These are phyloP conservation scores for Cichlasoma orientale DNA, from an alignment of 2,797 vertebrate species.

Conservation along the genomic window DNA sequence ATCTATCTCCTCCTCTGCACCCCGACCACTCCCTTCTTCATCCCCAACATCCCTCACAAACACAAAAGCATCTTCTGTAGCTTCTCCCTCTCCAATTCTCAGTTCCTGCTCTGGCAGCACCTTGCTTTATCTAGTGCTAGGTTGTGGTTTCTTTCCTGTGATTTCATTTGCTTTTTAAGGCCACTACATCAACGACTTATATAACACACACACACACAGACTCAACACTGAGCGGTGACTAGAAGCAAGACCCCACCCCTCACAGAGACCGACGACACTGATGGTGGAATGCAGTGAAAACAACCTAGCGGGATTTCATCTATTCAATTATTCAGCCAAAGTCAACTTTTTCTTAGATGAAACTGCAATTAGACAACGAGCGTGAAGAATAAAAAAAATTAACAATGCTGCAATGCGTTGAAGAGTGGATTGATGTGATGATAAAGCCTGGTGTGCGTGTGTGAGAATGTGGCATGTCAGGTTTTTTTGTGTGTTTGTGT, in stretches of 20 bases:
- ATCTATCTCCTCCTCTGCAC: conserved; percentile 57
- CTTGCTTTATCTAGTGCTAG: not conserved
- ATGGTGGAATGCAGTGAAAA: conserved; percentile 29
- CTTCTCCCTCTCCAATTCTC: not conserved
- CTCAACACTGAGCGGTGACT: conserved; percentile 13
- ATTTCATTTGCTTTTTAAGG: not conserved
- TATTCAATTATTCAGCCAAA: conserved; percentile 62
- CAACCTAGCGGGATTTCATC: conserved; percentile 32
- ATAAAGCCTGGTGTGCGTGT: conserved; percentile 25
- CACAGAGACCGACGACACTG: conserved; percentile 34
- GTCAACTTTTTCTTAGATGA: conserved; percentile 19
- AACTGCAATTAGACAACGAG: conserved; percentile 4
- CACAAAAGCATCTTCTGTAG: conserved; percentile 3
- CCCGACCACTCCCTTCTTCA: conserved; percentile 67
- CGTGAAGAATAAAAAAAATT: not conserved
- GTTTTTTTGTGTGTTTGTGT: conserved; percentile 54
- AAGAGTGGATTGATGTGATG: conserved; percentile 25
- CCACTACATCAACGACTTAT: conserved; percentile 33
- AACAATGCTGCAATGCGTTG: conserved; percentile 17
- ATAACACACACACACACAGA: conserved; percentile 31
- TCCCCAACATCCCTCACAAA: conserved; percentile 30
- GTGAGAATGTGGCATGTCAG: conserved; percentile 55
- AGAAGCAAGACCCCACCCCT: conserved; percentile 44
- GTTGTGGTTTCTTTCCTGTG: conserved; percentile 1
- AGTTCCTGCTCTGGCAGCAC: conserved; percentile 3